Evolutionary conservation across 1,140 invertebrate genomes (phyloP), one percentile per base, ranked within the genome.

Genomic region (Linepithema humile): DNA sequence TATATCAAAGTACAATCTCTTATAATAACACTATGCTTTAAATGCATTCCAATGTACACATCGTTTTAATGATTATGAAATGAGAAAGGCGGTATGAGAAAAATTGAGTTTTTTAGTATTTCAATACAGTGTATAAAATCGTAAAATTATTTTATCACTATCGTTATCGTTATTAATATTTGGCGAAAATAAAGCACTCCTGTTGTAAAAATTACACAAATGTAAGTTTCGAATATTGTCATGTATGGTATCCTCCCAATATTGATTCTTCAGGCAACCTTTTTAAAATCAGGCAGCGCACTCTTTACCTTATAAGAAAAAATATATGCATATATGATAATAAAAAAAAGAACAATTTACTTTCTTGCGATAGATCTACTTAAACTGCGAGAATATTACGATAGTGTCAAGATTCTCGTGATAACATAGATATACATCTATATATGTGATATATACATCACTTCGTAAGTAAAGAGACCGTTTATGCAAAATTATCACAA

Each of bases 401-500:
- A 48, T 6, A 53, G 29, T 23, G 12, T 32, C 70, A 9, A 69
- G 3, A 40, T 32, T 53, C 4, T 78, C 10, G 35, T 40, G 23
- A 69, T 32, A 53, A 57, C 20, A 20, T 57, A 38, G 9, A 64
- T 77, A 6, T 55, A 20, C 2, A 40, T 55, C 7, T 48, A 29
- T 32, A 55, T 26, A 4, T 60, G 23, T 62, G 23, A n/a, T 43
- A 35, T 69, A 55, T 50, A 23, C 48, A 67, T 75, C 53, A 43
- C 45, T 85, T 48, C 20, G 10, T 72, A n/a, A 72, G 70, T 75
- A 38, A n/a, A 72, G 70, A 69, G 26, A 64, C 32, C 50, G 45
- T 17, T 59, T 53, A 77, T 84, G 43, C 53, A 87, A 64, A 69
- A 83, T 67, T 75, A 84, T 84, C 75, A 84, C n/a, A 67, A 84